Evolutionary conservation across 2,888 invertebrate genomes (phyloP).

Genomic region (Eulithis testata): DNA sequence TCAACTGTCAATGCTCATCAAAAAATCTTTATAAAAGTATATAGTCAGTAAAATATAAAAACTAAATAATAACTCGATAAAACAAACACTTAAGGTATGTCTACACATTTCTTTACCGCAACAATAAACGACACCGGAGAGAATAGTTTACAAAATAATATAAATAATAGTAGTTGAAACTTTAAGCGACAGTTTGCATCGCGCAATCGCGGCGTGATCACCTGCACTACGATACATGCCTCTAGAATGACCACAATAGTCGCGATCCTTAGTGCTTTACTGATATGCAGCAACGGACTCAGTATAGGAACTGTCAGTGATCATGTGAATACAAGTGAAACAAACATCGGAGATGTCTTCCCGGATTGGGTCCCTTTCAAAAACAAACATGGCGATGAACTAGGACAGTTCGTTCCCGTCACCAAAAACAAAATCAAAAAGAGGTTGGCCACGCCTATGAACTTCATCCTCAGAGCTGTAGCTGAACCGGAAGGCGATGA

Average conservation of each 20-base stretch:
- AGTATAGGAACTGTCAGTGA: conserved; percentile 66
- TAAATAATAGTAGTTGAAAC: conserved; percentile 77
- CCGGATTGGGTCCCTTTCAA: conserved; percentile 81
- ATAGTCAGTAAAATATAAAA: too few species aligned
- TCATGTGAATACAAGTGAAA: conserved; percentile 63
- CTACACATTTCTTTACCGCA: conserved; percentile 58
- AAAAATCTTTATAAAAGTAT: too few species aligned
- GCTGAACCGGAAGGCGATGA: conserved; percentile 68
- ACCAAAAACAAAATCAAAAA: conserved; percentile 69
- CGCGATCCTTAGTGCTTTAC: conserved; percentile 44
- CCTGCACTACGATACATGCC: conserved; percentile 44
- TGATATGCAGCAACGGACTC: conserved; percentile 54
- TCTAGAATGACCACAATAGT: conserved; percentile 48
- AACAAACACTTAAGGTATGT: conserved; percentile 38
- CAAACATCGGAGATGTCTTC: conserved; percentile 59
- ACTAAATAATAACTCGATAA: neutral
- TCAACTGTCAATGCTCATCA: too few species aligned
- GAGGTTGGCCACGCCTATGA: conserved; percentile 68
- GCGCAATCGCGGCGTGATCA: conserved; percentile 61
- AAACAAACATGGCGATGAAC: conserved; percentile 70
- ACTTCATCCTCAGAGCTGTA: conserved; percentile 65
- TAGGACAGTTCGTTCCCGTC: conserved; percentile 67
- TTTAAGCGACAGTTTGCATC: conserved; percentile 67
- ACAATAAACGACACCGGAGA: conserved; percentile 56
- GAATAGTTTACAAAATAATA: conserved; percentile 80